phyloP scores from a whole-genome alignment of 1,140 invertebrate genomes.

The Neodiprion fabricii region DNA sequence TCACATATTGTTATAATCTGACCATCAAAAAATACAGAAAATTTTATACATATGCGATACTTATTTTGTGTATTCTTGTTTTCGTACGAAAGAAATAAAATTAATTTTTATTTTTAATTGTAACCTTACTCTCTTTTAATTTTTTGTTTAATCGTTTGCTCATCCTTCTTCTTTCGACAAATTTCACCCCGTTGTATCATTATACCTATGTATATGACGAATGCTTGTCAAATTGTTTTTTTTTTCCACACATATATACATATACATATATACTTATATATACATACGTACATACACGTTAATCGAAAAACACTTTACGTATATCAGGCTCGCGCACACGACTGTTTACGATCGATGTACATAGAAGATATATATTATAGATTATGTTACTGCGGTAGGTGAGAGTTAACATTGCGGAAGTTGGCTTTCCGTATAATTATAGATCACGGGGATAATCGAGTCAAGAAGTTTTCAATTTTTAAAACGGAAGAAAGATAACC shows the following conservation, averaged over 20 bases:
- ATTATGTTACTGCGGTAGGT: neutral
- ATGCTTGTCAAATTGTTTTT: neutral
- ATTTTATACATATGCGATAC: neutral
- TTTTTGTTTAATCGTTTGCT: neutral
- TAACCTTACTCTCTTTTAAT: neutral
- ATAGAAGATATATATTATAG: slow-evolving; percentile 30
- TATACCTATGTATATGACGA: neutral
- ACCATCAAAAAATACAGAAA: slow-evolving; percentile 4
- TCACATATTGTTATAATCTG: neutral
- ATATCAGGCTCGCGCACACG: slow-evolving; percentile 33
- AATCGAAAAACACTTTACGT: slow-evolving; percentile 31
- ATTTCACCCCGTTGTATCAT: neutral
- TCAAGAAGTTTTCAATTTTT: too few relatives aligned
- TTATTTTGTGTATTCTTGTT: neutral
- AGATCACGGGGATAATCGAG: too few relatives aligned
- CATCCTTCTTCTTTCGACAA: neutral
- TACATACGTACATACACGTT: too few relatives aligned
- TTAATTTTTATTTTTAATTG: too few relatives aligned
- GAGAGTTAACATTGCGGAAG: neutral
- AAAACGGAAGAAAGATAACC: too few relatives aligned
- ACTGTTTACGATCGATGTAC: slow-evolving; percentile 30
- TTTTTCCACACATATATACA: neutral
- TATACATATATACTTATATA: too few relatives aligned
- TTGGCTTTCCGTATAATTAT: neutral
- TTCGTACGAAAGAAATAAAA: too few relatives aligned